These are phyloP conservation scores for Danaus plexippus DNA, from an alignment of 1,140 invertebrate genomes.

Conservation along the genomic window DNA sequence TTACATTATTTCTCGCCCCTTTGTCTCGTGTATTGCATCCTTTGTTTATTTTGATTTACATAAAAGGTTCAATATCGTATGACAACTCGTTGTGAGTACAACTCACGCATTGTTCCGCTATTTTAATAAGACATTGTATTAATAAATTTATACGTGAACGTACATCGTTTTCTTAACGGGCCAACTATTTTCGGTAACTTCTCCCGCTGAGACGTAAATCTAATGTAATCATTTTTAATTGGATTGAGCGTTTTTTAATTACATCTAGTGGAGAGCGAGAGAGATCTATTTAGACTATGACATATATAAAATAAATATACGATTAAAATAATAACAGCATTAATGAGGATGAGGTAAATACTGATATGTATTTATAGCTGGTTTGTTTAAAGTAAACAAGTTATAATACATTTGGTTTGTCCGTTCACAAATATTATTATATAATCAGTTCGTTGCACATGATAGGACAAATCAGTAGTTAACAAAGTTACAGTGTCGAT, in stretches of 20 bases:
- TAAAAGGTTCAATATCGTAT: constrained; percentile 22
- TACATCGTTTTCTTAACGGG: neutral
- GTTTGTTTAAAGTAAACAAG: too few species aligned
- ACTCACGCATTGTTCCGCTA: constrained; percentile 19
- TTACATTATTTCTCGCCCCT: constrained; percentile 37
- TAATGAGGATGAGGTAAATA: too few species aligned
- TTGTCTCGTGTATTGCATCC: constrained; percentile 19
- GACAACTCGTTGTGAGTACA: constrained; percentile 5
- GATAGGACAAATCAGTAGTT: too few species aligned
- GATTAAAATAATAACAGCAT: too few species aligned
- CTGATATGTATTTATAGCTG: too few species aligned
- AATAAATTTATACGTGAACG: too few species aligned
- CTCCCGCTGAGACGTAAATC: constrained; percentile 44
- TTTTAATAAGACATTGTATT: constrained; percentile 8
- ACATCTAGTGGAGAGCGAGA: constrained; percentile 21
- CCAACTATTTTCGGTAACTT: constrained; percentile 7
- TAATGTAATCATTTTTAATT: constrained; percentile 22
- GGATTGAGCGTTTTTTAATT: constrained; percentile 29
- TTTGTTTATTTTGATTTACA: constrained; percentile 33
- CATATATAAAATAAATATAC: too few species aligned
- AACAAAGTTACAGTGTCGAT: constrained; percentile 9
- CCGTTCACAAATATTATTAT: too few species aligned
- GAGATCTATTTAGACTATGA: constrained; percentile 17
- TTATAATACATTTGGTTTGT: too few species aligned
- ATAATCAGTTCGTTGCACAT: too few species aligned